These are phyloP conservation scores for Phortica okadai DNA, from an alignment of 2,888 invertebrate genomes.

Conservation along the genomic window DNA sequence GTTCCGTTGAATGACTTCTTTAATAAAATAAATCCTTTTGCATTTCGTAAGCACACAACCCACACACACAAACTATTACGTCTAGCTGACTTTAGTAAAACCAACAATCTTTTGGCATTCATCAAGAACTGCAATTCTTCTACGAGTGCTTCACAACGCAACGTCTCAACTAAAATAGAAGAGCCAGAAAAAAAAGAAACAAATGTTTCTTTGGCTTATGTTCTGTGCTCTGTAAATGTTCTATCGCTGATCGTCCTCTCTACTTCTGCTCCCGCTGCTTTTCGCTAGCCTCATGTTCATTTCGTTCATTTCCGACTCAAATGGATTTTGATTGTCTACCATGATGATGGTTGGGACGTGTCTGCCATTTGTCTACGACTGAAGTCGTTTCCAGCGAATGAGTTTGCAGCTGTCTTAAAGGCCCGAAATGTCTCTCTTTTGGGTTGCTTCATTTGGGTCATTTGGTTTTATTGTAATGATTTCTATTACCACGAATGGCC, in stretches of 20 bases:
- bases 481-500: slow-evolving; percentile 62
- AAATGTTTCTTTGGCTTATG: not conserved
- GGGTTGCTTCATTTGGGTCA: slow-evolving; percentile 57
- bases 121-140: slow-evolving; percentile 21
- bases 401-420: slow-evolving; percentile 39
- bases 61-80: not conserved
- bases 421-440: slow-evolving; percentile 65
- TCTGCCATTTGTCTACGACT: slow-evolving; percentile 67
- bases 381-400: not conserved
- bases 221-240: not conserved
- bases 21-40: slow-evolving; percentile 14
- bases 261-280: not conserved
- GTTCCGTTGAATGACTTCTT: slow-evolving; percentile 9
- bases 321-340: slow-evolving; percentile 69
- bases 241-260: slow-evolving; percentile 15
- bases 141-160: not conserved
- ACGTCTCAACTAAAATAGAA: not conserved
- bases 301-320: slow-evolving; percentile 68
- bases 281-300: slow-evolving; percentile 53
- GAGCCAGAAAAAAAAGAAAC: not conserved
- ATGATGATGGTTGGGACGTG: slow-evolving; percentile 60
- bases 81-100: not conserved
- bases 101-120: not conserved
- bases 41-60: slow-evolving; percentile 11
- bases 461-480: slow-evolving; percentile 69